A percentile compares a stretch with the other conserved stretches of the same genome.
These are phyloP conservation scores for Crambe crambe DNA, from an alignment of 37 sponge, comb jelly and placozoan species.

Conservation along the genomic window DNA sequence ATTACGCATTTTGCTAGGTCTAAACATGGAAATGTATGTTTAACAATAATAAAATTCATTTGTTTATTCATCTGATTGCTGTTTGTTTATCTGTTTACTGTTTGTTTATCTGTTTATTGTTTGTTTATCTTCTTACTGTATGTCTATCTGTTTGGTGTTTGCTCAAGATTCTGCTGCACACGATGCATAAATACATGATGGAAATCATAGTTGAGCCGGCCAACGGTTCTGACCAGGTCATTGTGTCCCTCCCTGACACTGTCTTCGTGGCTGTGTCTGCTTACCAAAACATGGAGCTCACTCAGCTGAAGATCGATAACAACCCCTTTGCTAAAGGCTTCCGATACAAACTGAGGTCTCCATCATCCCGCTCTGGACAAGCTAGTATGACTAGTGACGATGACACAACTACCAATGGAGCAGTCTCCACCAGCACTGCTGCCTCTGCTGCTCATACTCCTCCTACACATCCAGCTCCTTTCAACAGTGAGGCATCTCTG, in stretches of 20 bases:
- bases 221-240: neutral
- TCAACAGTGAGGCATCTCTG: neutral
- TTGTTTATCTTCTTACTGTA: neutral
- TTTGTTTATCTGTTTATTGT: no score
- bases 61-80: neutral
- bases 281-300: conserved; percentile 67
- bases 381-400: no score
- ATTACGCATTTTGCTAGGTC: conserved; percentile 40
- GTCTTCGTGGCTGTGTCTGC: conserved; percentile 72
- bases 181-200: conserved; percentile 65
- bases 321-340: conserved; percentile 82
- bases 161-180: conserved; percentile 63
- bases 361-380: neutral
- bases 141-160: neutral
- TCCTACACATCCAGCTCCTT: neutral
- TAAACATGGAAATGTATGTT: conserved; percentile 44
- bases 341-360: conserved; percentile 6
- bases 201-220: conserved; percentile 1
- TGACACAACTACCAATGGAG: neutral
- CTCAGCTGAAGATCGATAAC: conserved; percentile 71
- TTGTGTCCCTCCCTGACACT: conserved; percentile 20
- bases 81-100: no score
- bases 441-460: neutral
- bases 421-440: neutral
- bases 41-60: neutral